Conservation (phyloP, 2,888 invertebrate genomes). For the Andrena bicolor region DNA sequence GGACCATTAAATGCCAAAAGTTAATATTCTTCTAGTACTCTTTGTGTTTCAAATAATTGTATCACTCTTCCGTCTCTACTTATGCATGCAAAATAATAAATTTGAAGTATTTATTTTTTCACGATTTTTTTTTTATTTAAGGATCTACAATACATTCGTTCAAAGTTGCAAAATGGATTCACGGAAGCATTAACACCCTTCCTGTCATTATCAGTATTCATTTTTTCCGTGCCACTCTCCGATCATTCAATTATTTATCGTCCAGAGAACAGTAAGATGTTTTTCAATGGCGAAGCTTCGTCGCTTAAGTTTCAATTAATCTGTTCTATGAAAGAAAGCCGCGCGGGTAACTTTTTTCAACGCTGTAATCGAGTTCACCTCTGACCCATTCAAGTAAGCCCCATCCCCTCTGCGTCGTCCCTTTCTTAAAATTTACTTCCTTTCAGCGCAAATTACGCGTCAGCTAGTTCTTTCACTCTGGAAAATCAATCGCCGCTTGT, state of each 20-base stretch:
- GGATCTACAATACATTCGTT: not conserved
- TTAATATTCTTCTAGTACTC: not conserved
- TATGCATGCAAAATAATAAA: no score
- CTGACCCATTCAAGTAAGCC: not conserved
- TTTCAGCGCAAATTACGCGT: conserved; percentile 21
- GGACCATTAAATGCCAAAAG: not conserved
- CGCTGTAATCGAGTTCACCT: conserved; percentile 11
- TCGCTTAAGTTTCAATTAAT: conserved; percentile 18
- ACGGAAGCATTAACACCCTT: not conserved
- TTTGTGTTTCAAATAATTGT: no score
- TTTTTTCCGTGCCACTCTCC: not conserved
- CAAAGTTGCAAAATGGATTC: not conserved
- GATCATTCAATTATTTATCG: not conserved
- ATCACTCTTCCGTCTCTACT: no score
- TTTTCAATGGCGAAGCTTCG: not conserved
- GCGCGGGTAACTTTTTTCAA: conserved; percentile 17
- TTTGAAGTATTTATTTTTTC: no score
- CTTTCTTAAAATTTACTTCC: conserved; percentile 18
- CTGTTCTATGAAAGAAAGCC: conserved; percentile 14
- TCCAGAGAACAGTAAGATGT: not conserved
- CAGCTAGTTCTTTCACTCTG: not conserved
- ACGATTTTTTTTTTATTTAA: not conserved
- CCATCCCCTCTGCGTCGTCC: not conserved
- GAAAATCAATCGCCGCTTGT: conserved; percentile 22
- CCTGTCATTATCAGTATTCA: not conserved